Evolutionary conservation across 1,140 invertebrate species (phyloP).

Genomic region (Hylaeus anthracinus): DNA sequence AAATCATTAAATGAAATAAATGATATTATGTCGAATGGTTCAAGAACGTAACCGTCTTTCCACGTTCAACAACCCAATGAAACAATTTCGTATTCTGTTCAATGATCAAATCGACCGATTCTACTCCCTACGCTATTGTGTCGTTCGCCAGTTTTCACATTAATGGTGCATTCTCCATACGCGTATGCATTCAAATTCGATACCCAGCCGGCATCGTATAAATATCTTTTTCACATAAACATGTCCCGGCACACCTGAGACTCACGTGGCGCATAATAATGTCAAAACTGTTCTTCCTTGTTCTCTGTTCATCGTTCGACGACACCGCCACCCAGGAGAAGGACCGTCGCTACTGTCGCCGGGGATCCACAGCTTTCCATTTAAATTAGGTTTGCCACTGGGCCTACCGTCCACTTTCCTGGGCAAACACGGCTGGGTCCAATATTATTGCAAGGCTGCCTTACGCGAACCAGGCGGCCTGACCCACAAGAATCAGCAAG

Average conservation of each 20-base stretch:
- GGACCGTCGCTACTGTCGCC: constrained; percentile 92
- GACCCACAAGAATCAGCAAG: constrained; percentile 97
- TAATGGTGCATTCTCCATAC: background rate
- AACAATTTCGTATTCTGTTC: too few relatives aligned
- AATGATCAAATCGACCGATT: too few relatives aligned
- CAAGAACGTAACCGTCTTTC: too few relatives aligned
- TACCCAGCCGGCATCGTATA: background rate
- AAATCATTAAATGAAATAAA: too few relatives aligned
- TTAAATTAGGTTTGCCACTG: constrained; percentile 94
- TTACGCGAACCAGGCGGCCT: constrained; percentile 93
- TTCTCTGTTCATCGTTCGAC: constrained; percentile 14
- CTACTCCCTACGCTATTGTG: background rate
- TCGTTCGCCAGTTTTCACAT: background rate
- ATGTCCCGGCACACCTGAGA: constrained; percentile 13
- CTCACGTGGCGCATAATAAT: constrained; percentile 27
- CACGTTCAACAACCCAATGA: too few relatives aligned
- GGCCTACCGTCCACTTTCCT: constrained; percentile 96
- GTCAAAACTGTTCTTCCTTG: constrained; percentile 32
- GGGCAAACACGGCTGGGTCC: constrained; percentile 97
- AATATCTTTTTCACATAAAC: constrained; percentile 15
- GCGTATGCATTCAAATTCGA: too few relatives aligned
- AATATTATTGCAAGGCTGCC: constrained; percentile 96
- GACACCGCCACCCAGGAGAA: constrained; percentile 82
- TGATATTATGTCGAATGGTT: too few relatives aligned
- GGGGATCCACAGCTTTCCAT: constrained; percentile 97